phyloP scores from a whole-genome alignment of 2,113 vertebrate species.

The Pterocles burchelli region DNA sequence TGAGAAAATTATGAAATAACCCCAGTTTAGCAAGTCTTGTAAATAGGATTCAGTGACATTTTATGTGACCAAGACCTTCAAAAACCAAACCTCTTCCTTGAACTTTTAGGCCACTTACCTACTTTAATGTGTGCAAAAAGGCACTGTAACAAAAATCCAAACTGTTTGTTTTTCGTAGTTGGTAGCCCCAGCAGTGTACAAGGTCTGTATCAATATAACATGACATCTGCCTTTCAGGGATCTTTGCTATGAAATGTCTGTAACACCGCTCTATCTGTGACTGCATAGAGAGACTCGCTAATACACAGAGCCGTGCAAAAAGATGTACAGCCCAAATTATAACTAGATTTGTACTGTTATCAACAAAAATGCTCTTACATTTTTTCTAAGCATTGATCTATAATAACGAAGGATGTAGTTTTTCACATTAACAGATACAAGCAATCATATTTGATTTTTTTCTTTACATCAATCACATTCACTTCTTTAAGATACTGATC shows the following conservation, averaged over 20 bases:
- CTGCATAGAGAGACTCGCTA: neutral
- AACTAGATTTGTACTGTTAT: neutral
- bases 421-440: neutral
- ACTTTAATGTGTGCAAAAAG: neutral
- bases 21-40: accelerated
- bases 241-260: neutral
- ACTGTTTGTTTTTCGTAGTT: neutral
- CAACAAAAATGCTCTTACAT: neutral
- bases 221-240: neutral
- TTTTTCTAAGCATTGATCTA: neutral
- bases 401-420: neutral
- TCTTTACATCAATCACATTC: neutral
- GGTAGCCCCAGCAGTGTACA: neutral
- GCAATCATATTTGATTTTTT: neutral
- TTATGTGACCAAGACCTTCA: neutral
- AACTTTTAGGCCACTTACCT: neutral
- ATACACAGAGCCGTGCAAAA: neutral
- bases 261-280: neutral
- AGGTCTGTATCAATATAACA: neutral
- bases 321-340: neutral
- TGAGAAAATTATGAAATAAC: neutral
- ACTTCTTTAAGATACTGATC: neutral
- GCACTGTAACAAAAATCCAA: neutral
- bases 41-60: neutral
- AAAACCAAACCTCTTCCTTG: neutral